Conservation (phyloP, 2,888 invertebrate genomes). For the Heteromurus nitidus region DNA sequence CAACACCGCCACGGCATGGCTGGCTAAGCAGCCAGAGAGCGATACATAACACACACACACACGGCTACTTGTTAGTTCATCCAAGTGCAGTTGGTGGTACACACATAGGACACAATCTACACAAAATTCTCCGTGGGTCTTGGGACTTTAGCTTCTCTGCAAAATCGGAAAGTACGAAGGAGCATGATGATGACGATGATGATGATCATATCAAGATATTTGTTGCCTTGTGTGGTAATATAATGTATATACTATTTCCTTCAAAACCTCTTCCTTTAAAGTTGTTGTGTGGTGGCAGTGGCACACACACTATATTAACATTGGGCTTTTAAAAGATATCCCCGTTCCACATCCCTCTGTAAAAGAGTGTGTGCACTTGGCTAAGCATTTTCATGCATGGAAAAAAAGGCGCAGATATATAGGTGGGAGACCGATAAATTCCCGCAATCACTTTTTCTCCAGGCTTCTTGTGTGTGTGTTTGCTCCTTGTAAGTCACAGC, state of each 20-base stretch:
- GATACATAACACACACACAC: not conserved
- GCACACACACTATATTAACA: too few relatives aligned
- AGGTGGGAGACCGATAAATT: slow-evolving; percentile 54
- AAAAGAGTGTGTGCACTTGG: slow-evolving; percentile 6
- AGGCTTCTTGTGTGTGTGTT: slow-evolving; percentile 12
- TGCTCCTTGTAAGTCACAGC: slow-evolving; percentile 23
- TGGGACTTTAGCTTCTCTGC: too few relatives aligned
- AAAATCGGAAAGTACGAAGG: slow-evolving; percentile 8
- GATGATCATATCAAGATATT: not conserved
- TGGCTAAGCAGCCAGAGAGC: slow-evolving; percentile 20
- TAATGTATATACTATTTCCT: too few relatives aligned
- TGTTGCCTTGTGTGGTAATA: too few relatives aligned
- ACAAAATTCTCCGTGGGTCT: not conserved
- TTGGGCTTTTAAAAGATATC: too few relatives aligned
- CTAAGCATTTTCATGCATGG: slow-evolving; percentile 21
- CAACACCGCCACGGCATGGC: not conserved
- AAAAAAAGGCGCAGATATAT: slow-evolving; percentile 33
- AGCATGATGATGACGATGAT: slow-evolving; percentile 13
- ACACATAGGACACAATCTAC: not conserved
- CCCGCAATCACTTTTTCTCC: slow-evolving; percentile 47
- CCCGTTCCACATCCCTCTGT: too few relatives aligned
- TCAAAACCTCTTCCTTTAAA: not conserved
- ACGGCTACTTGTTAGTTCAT: slow-evolving; percentile 45
- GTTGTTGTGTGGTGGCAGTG: too few relatives aligned
- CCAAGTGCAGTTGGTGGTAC: slow-evolving; percentile 20